A percentile compares a stretch with the other conserved stretches of the same genome.
phyloP scores from a whole-genome alignment of 2,888 invertebrate species.

The Stegophylla sp. region DNA sequence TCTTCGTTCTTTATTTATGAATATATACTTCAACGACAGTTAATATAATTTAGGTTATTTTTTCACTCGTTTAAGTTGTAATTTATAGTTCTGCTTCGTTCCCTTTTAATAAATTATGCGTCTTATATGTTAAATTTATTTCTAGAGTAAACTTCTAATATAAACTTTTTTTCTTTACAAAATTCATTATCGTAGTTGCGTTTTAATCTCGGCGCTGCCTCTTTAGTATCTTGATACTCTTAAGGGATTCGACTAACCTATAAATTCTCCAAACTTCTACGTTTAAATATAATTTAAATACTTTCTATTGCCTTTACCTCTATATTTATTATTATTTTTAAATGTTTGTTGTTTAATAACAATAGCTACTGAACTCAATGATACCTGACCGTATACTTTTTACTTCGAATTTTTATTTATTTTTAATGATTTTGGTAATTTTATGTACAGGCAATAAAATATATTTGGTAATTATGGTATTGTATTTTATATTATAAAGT shows the following conservation, averaged over 20 bases:
- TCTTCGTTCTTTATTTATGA: neutral
- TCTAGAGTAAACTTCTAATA: neutral
- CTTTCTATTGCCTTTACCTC: conserved; percentile 3
- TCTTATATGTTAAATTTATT: conserved; percentile 30
- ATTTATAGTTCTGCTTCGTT: conserved; percentile 13
- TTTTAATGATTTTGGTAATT: too few species aligned
- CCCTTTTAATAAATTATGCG: conserved; percentile 13
- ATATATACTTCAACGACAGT: neutral
- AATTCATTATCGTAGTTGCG: conserved; percentile 20
- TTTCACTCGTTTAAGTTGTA: neutral
- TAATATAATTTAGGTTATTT: conserved; percentile 6
- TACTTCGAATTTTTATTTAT: too few species aligned
- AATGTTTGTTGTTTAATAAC: too few species aligned
- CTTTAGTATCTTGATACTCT: conserved; percentile 13
- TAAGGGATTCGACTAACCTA: neutral
- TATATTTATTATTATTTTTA: neutral
- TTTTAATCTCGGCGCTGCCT: neutral
- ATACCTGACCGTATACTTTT: too few species aligned
- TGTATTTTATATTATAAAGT: too few species aligned
- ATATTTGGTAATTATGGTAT: too few species aligned
- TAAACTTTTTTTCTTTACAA: conserved; percentile 26
- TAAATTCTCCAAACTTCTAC: neutral
- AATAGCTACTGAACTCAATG: too few species aligned
- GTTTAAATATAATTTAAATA: neutral
- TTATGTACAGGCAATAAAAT: too few species aligned